phyloP scores from a whole-genome alignment of 1,140 invertebrate genomes.

The Carposina sasakii region DNA sequence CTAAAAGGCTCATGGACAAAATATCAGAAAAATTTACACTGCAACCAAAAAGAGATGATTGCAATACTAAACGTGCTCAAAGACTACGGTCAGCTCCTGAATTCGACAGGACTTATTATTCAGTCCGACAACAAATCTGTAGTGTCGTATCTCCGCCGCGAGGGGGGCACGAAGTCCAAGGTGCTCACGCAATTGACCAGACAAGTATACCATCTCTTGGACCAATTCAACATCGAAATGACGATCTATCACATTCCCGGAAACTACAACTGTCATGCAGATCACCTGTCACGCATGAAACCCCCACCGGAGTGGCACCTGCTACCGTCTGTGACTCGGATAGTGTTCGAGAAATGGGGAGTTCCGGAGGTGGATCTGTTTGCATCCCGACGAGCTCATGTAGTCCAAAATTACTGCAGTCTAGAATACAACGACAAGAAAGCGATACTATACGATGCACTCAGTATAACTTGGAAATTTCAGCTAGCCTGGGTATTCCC shows the following conservation, averaged over 20 bases:
- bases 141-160: slow-evolving; percentile 9
- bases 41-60: slow-evolving; percentile 31
- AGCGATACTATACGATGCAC: neutral
- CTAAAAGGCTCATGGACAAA: slow-evolving; percentile 17
- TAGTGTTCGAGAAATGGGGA: slow-evolving; percentile 1
- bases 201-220: neutral
- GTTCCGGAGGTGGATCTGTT: slow-evolving; percentile 7
- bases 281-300: slow-evolving; percentile 10
- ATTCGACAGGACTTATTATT: no score
- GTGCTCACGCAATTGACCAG: neutral
- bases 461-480: neutral
- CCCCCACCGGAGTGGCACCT: slow-evolving; percentile 22
- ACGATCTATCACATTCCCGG: neutral
- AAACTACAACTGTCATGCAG: slow-evolving; percentile 9
- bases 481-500: slow-evolving; percentile 3
- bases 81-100: neutral
- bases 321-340: neutral
- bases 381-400: neutral
- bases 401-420: neutral
- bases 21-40: slow-evolving; percentile 22
- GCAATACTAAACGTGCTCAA: slow-evolving; percentile 20
- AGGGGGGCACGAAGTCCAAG: slow-evolving; percentile 1
- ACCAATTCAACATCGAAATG: neutral
- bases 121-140: slow-evolving; percentile 36
- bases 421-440: neutral